Conservation (phyloP, 1,140 invertebrate genomes). For the Aphelinus atriplicis region DNA sequence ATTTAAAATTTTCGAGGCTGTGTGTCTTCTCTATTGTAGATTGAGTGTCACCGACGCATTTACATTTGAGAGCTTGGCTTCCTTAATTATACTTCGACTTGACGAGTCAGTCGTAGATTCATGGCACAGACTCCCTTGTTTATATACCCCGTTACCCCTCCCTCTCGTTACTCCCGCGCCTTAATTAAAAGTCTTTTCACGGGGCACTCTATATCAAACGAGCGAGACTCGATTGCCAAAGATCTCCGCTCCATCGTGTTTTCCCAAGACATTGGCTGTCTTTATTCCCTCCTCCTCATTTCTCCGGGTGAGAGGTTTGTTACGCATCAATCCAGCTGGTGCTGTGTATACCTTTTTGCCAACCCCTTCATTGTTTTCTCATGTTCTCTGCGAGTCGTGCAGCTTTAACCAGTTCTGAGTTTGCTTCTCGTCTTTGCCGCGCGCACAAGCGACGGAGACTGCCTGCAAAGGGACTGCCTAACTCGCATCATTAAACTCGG, state of each 20-base stretch:
- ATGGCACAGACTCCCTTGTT: not conserved
- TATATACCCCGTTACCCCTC: not conserved
- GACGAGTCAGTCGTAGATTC: too few species aligned
- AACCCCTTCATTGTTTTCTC: not conserved
- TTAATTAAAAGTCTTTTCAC: not conserved
- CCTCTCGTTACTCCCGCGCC: not conserved
- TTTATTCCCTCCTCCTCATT: too few species aligned
- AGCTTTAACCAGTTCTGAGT: too few species aligned
- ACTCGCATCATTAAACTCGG: conserved; percentile 45
- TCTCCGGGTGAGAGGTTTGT: not conserved
- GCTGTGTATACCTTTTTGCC: not conserved
- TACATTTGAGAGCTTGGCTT: too few species aligned
- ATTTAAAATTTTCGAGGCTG: too few species aligned
- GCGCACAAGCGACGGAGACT: not conserved
- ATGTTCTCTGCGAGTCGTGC: not conserved
- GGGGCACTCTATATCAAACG: not conserved
- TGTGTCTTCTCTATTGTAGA: too few species aligned
- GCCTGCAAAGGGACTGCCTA: conserved; percentile 44
- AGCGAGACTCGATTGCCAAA: not conserved
- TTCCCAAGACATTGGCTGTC: too few species aligned
- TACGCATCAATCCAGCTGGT: not conserved
- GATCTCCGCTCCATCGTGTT: not conserved
- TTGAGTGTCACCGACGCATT: too few species aligned
- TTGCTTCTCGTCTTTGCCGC: not conserved
- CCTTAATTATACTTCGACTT: too few species aligned